Evolutionary conservation across 2,888 invertebrate species (phyloP).

Genomic region (Oegoconia quadripuncta): DNA sequence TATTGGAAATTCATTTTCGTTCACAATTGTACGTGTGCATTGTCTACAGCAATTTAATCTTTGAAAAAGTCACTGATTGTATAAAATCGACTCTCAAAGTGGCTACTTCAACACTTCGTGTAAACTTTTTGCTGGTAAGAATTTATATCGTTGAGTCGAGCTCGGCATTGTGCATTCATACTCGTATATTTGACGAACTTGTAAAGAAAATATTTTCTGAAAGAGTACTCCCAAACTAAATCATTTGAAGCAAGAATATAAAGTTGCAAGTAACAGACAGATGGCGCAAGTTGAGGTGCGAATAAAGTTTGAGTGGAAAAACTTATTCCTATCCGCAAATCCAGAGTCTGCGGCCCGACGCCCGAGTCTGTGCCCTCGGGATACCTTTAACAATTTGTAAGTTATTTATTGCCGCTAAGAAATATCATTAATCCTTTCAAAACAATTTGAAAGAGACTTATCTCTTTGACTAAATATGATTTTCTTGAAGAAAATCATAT

Average conservation of each 20-base stretch:
- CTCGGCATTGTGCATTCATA: slow-evolving; percentile 60
- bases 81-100: slow-evolving; percentile 25
- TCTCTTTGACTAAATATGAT: too few relatives aligned
- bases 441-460: slow-evolving; percentile 40
- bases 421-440: slow-evolving; percentile 73
- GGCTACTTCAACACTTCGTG: slow-evolving; percentile 30
- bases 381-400: slow-evolving; percentile 73
- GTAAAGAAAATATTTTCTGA: slow-evolving; percentile 70
- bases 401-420: slow-evolving; percentile 72
- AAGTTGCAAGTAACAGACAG: slow-evolving; percentile 61
- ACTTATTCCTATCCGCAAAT: slow-evolving; percentile 62
- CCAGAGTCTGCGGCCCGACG: slow-evolving; percentile 46
- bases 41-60: too few relatives aligned
- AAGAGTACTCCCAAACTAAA: slow-evolving; percentile 70
- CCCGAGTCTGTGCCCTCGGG: slow-evolving; percentile 60
- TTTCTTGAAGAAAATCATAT: too few relatives aligned
- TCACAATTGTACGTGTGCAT: slow-evolving; percentile 8
- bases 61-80: too few relatives aligned
- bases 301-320: slow-evolving; percentile 77
- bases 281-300: slow-evolving; percentile 65
- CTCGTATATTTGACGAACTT: slow-evolving; percentile 52
- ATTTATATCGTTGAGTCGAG: slow-evolving; percentile 18
- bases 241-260: slow-evolving; percentile 74
- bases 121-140: slow-evolving; percentile 34
- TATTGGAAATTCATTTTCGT: neutral